Base-by-base conservation (phyloP, 2,113 vertebrate genomes). In the Melospiza melodia region DNA sequence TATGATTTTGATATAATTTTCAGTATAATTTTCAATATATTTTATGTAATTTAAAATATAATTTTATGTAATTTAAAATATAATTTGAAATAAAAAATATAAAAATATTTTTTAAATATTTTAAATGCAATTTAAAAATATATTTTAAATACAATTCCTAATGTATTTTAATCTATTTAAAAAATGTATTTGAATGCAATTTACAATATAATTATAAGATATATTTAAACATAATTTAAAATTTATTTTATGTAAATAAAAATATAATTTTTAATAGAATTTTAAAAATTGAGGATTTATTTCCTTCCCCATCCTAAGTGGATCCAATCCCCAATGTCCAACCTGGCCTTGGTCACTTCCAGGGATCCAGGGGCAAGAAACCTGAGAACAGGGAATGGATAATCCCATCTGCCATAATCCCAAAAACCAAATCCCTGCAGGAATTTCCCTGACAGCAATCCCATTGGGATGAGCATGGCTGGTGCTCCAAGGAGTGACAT, bases 401-500 rank as follows among this genome's bases (percentile, higher is more conserved):
- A 59, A 37, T 59, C 58, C n/a, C n/a, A 37, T 17, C n/a, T 59
- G n/a, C 57, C 58, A 11, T 35, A 24, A 59, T 35, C 57, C n/a
- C n/a, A 35, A 15, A 35, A 58, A 10, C 15, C n/a, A 59, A 37
- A 59, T 59, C n/a, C 58, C 22, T 37, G n/a, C 23, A 12, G 58
- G 23, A 37, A 37, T 59, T 59, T 37, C 58, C 58, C 23, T 37
- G 58, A 15, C 23, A 59, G 23, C n/a, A 25, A 17, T 59, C 58
- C 23, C 1, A 23, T 1, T 7, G 23, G 58, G n/a, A 37, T 37
- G n/a, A 59, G n/a, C 7, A 2, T 5, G 2, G 58, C 58, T 11
- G 58, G n/a, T 17, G 58, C 15, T 37, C 58, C 58, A 25, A 17
- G n/a, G 58, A 59, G 58, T 2, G 23, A 37, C 15, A 59, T 59